Percentiles rank a stretch among this genome's conserved stretches.
Conservation (phyloP, 1,140 invertebrate genomes). For the Mycetomoellerius zeteki region DNA sequence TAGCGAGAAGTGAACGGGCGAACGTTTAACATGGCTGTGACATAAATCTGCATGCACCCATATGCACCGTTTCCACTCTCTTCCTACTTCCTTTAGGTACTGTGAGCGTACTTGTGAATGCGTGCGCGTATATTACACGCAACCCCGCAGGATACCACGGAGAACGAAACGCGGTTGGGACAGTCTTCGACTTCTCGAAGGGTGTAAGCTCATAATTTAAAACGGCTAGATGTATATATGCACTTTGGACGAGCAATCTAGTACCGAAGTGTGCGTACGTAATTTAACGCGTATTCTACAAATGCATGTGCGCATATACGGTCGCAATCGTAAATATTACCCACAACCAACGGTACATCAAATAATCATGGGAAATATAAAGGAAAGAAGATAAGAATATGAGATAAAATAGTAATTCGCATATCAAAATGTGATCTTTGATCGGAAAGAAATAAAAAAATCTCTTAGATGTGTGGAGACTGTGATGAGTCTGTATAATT, state of each 20-base stretch:
- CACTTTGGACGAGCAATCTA: constrained; percentile 6
- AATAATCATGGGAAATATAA: constrained; percentile 21
- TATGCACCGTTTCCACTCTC: constrained; percentile 68
- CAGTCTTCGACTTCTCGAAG: constrained; percentile 10
- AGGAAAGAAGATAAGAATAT: neutral
- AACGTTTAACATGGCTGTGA: constrained; percentile 80
- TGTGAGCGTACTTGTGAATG: neutral
- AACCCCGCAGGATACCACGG: constrained; percentile 21
- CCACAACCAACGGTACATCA: constrained; percentile 13
- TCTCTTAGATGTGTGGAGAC: neutral
- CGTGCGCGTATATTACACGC: neutral
- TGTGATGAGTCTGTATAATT: neutral
- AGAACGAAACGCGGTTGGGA: neutral
- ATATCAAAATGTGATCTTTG: neutral
- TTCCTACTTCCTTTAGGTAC: constrained; percentile 64
- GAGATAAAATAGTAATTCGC: constrained; percentile 31
- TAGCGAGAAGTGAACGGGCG: constrained; percentile 70
- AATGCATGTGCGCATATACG: constrained; percentile 10
- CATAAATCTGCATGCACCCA: constrained; percentile 82
- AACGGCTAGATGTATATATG: neutral
- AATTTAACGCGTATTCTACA: constrained; percentile 34
- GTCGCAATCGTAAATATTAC: constrained; percentile 40
- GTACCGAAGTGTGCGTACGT: neutral
- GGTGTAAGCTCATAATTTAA: constrained; percentile 29
- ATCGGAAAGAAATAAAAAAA: neutral